Evolutionary conservation across 2,113 vertebrate genomes (phyloP).

Genomic region (Colius striatus): DNA sequence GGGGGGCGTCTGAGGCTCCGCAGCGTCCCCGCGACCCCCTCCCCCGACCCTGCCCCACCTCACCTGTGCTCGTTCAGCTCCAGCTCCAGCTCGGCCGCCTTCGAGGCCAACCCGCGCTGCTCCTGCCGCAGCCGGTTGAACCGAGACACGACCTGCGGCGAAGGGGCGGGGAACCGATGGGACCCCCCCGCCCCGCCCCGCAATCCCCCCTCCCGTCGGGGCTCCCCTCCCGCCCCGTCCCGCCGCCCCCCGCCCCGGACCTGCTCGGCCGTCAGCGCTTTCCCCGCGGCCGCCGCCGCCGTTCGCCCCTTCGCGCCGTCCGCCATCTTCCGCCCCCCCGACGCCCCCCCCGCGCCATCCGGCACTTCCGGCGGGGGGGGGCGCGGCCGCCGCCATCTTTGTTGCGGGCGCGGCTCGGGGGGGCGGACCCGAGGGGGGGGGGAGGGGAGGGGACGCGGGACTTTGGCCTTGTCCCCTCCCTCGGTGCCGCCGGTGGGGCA

Average conservation of each 20-base stretch:
- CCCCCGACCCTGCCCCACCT: neutral
- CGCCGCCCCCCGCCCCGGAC: neutral
- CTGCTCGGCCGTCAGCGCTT: conserved; percentile 29
- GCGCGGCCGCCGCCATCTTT: neutral
- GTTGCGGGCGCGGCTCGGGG: neutral
- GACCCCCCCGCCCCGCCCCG: too few species aligned
- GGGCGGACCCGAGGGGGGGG: too few species aligned
- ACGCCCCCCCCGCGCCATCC: neutral
- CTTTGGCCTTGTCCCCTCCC: neutral
- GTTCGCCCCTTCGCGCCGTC: conserved; percentile 3
- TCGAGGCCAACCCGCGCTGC: conserved; percentile 88
- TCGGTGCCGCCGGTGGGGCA: neutral
- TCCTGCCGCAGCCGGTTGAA: conserved; percentile 93
- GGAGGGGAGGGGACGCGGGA: too few species aligned
- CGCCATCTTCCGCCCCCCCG: conserved; percentile 57
- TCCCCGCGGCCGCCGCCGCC: neutral
- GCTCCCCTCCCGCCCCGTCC: neutral
- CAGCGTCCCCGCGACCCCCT: neutral
- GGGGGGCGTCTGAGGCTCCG: too few species aligned
- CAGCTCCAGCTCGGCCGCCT: conserved; percentile 91
- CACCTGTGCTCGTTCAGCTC: conserved; percentile 93
- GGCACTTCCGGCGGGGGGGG: neutral
- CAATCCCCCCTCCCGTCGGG: neutral
- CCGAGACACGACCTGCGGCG: conserved; percentile 86
- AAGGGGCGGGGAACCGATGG: neutral